These are phyloP conservation scores for Plebejus argus DNA, from an alignment of 2,888 invertebrate species.

Conservation along the genomic window DNA sequence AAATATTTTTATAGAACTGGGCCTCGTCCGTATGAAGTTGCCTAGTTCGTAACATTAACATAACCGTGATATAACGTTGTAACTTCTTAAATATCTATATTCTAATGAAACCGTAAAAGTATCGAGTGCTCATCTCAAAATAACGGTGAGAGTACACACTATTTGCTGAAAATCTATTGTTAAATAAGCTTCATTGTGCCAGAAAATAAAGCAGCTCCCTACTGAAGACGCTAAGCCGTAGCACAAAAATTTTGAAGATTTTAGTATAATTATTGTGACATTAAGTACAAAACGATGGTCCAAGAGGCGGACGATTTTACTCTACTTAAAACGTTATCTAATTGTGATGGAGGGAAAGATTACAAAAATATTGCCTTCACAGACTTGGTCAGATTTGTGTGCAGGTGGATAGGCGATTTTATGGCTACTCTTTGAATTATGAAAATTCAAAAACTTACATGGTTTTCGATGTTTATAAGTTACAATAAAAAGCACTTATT, in stretches of 20 bases:
- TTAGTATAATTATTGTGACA: background rate
- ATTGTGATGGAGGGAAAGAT: constrained; percentile 17
- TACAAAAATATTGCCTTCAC: background rate
- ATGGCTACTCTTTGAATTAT: background rate
- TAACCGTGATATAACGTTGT: background rate
- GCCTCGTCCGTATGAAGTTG: background rate
- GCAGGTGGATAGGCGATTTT: background rate
- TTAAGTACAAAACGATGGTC: constrained; percentile 17
- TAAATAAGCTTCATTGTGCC: background rate
- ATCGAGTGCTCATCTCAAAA: background rate
- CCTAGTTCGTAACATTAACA: background rate
- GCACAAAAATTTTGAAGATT: background rate
- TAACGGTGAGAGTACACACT: background rate
- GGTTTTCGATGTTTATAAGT: background rate
- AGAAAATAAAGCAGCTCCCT: background rate
- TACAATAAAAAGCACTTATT: background rate
- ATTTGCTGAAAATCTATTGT: background rate
- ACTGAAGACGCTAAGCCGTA: background rate
- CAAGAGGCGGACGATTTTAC: constrained; percentile 8
- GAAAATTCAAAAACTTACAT: background rate
- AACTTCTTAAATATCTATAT: background rate
- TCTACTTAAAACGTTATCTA: background rate
- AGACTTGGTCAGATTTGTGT: background rate
- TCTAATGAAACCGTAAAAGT: background rate
- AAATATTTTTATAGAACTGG: background rate